A percentile compares a stretch with the other conserved stretches of the same genome.
Evolutionary conservation across 2,797 vertebrate species (phyloP).

Genomic region (Cuniculus paca): DNA sequence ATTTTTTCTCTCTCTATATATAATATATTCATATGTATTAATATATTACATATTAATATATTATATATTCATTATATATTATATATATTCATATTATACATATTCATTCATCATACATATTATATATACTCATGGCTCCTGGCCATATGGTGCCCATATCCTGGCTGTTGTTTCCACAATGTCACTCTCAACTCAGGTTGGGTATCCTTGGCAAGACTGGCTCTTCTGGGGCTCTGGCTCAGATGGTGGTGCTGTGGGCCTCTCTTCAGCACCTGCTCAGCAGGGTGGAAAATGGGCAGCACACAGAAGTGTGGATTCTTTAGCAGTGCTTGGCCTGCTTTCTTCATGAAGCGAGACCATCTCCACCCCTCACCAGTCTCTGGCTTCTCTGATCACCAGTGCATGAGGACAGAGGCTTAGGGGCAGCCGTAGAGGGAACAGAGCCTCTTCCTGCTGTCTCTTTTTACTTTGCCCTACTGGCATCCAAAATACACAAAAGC

Average conservation of each 20-base stretch:
- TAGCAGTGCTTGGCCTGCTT: background rate
- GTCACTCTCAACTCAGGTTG: background rate
- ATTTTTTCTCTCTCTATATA: background rate
- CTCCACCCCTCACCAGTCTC: background rate
- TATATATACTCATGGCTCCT: background rate
- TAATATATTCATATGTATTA: too few species aligned
- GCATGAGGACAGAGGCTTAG: background rate
- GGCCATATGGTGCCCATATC: background rate
- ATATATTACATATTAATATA: too few species aligned
- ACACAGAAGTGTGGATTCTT: background rate
- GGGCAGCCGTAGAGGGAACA: background rate
- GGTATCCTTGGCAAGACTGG: background rate
- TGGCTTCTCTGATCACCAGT: too few species aligned
- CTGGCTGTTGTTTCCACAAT: background rate
- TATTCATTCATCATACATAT: too few species aligned
- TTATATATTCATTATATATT: too few species aligned
- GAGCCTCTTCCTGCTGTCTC: background rate
- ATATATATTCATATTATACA: background rate
- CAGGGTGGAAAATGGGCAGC: background rate
- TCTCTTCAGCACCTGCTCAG: fast-evolving
- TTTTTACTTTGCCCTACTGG: too few species aligned
- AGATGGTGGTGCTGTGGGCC: background rate
- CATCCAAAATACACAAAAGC: background rate
- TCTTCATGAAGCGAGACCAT: background rate
- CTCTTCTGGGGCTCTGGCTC: background rate